These are phyloP conservation scores for Spicauda simplicius DNA, from an alignment of 2,888 invertebrate genomes.

Conservation along the genomic window DNA sequence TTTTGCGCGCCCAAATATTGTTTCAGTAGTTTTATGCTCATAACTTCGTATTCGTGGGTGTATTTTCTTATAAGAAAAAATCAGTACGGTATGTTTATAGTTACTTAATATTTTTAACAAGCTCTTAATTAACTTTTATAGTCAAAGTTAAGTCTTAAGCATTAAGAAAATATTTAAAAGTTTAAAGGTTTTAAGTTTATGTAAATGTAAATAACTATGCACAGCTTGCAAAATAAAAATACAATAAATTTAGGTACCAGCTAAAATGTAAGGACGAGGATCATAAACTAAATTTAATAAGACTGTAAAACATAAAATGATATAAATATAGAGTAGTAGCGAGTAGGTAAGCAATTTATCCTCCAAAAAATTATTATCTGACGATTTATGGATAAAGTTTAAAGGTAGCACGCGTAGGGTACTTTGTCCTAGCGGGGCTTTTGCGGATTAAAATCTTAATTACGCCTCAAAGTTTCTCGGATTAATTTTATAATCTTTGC, in stretches of 20 bases:
- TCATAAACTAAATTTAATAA: neutral
- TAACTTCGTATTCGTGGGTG: neutral
- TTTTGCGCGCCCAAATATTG: slow-evolving; percentile 27
- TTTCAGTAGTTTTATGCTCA: slow-evolving; percentile 4
- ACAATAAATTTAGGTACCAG: too few relatives aligned
- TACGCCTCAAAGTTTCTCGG: slow-evolving; percentile 67
- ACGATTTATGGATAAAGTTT: slow-evolving; percentile 73
- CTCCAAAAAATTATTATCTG: slow-evolving; percentile 64
- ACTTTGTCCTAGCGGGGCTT: slow-evolving; percentile 63
- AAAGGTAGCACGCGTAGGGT: slow-evolving; percentile 60
- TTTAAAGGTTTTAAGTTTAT: too few relatives aligned
- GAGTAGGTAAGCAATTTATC: slow-evolving; percentile 34
- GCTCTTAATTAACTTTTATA: too few relatives aligned
- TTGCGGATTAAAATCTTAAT: slow-evolving; percentile 78
- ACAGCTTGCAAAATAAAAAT: too few relatives aligned
- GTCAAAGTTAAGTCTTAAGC: too few relatives aligned
- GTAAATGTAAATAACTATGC: too few relatives aligned
- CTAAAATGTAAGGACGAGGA: neutral
- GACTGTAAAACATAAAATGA: neutral
- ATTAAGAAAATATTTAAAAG: too few relatives aligned
- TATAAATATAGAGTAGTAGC: slow-evolving; percentile 5
- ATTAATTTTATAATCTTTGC: slow-evolving; percentile 72
- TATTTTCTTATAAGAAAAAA: too few relatives aligned
- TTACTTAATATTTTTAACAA: too few relatives aligned
- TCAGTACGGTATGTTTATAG: too few relatives aligned